phyloP scores from a whole-genome alignment of 2,797 vertebrate genomes.

The Chaunax sp. region DNA sequence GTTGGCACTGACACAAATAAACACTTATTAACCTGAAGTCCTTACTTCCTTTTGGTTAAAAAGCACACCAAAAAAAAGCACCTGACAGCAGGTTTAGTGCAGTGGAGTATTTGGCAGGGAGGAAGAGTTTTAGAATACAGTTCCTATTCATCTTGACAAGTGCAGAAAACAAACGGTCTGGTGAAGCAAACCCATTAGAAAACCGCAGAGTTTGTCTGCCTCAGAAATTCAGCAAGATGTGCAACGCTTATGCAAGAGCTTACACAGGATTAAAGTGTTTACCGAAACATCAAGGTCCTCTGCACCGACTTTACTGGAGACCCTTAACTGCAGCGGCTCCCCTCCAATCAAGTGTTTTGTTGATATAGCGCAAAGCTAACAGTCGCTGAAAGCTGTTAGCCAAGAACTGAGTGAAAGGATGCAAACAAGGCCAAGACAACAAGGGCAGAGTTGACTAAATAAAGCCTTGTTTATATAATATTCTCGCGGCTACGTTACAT shows the following conservation, averaged over 20 bases:
- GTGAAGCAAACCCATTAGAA: slow-evolving; percentile 76
- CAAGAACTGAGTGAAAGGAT: slow-evolving; percentile 43
- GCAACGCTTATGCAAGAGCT: slow-evolving; percentile 70
- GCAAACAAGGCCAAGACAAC: slow-evolving; percentile 63
- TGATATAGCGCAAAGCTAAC: slow-evolving; percentile 68
- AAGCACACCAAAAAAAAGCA: slow-evolving; percentile 17
- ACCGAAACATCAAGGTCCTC: slow-evolving; percentile 77
- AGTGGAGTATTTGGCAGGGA: slow-evolving; percentile 60
- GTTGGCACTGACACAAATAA: slow-evolving; percentile 12
- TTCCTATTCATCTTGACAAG: slow-evolving; percentile 65
- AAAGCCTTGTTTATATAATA: slow-evolving; percentile 55
- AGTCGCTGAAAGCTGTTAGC: slow-evolving; percentile 58
- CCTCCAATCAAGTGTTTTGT: slow-evolving; percentile 59
- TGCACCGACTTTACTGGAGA: slow-evolving; percentile 59
- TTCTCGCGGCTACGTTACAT: slow-evolving; percentile 20
- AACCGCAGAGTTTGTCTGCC: slow-evolving; percentile 71
- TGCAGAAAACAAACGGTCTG: slow-evolving; percentile 73
- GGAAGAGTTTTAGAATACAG: slow-evolving; percentile 65
- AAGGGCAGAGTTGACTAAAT: slow-evolving; percentile 54
- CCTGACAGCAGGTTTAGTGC: slow-evolving; percentile 35
- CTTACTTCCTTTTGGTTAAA: slow-evolving; percentile 38
- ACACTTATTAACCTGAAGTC: slow-evolving; percentile 32
- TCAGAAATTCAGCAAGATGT: slow-evolving; percentile 62
- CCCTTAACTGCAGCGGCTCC: slow-evolving; percentile 42
- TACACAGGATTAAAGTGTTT: slow-evolving; percentile 84